phyloP scores from a whole-genome alignment of 2,797 vertebrate species.

The Zenarchopterus dispar region DNA sequence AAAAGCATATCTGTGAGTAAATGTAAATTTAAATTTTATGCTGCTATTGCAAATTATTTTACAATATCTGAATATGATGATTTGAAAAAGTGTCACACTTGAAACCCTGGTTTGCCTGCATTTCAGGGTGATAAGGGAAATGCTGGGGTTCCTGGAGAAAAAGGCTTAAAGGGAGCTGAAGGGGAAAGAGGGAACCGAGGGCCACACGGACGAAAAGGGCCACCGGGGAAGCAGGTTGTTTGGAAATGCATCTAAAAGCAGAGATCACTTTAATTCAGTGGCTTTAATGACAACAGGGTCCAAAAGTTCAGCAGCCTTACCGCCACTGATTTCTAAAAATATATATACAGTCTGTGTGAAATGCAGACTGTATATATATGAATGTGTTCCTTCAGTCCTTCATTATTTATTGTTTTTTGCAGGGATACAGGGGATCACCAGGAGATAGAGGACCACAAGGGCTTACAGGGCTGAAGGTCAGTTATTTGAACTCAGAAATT shows the following conservation, averaged over 20 bases:
- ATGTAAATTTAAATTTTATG: neutral
- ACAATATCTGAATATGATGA: neutral
- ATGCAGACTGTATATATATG: too few species aligned
- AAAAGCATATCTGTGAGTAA: constrained; percentile 77
- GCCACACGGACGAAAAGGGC: constrained; percentile 63
- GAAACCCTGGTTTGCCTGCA: neutral
- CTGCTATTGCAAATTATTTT: neutral
- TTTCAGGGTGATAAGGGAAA: constrained; percentile 78
- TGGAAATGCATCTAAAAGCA: neutral
- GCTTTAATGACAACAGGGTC: neutral
- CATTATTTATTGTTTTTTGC: neutral
- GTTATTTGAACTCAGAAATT: neutral
- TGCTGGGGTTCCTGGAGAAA: constrained; percentile 60
- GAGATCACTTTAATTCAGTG: neutral
- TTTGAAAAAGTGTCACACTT: neutral
- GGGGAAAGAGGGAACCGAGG: constrained; percentile 73
- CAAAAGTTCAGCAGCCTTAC: neutral
- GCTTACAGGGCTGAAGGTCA: constrained; percentile 68
- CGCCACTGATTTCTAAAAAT: neutral
- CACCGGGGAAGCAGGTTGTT: constrained; percentile 72
- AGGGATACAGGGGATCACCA: constrained; percentile 73
- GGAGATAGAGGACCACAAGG: constrained; percentile 73
- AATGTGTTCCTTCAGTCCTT: neutral
- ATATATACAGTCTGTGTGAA: neutral
- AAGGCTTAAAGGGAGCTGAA: constrained; percentile 68